Evolutionary conservation across 2,113 vertebrate species (phyloP), one percentile per base, ranked within the genome.

Genomic region (Trematocara marginatum): DNA sequence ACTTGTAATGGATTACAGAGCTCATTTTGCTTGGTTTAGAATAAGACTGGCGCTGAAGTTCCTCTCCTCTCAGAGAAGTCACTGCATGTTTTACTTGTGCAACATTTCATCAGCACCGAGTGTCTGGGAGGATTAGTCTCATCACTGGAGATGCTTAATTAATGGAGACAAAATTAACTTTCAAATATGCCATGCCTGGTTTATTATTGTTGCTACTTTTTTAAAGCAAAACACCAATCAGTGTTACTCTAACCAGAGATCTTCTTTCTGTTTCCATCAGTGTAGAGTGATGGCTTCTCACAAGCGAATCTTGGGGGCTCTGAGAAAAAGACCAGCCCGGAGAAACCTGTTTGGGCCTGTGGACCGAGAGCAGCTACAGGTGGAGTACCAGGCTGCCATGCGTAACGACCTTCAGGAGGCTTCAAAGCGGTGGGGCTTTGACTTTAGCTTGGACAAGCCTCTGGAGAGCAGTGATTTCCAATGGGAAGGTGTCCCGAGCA

Each of bases 261-360:
- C 10, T 80, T 8, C 8, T 87, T 10, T 69, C 3, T 89, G 90
- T 74, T 90, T 38, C 11, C 92, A 85, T 7, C 92, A 96, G 95
- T 94, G 92, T 3, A 2, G 86, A 93, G 88, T 40, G 0, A 98
- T 98, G 97, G 90, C 95, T 0, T 49, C 94, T 82, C 87, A 87
- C 1, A 90, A 93, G 38, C 88, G 78, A 10, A 80, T 92, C 15
- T 89, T 86, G 61, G 92, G 81, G 4, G 0, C 66, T 12, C 92
- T 93, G 0, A 91, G 93, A 26, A 96, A 95, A 23, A 95, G 95
- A 86, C 95, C 94, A 7, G 85, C 90, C 0, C 96, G 96, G 66
- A 95, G 97, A 31, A 97, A 86, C 89, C 97, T 99, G 85, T 99
- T 99, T 2, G 98, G 98, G 15, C 96, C 96, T 0, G 95, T 98